Base-by-base conservation (phyloP, 2,888 invertebrate species). In the Diloba caeruleocephala region DNA sequence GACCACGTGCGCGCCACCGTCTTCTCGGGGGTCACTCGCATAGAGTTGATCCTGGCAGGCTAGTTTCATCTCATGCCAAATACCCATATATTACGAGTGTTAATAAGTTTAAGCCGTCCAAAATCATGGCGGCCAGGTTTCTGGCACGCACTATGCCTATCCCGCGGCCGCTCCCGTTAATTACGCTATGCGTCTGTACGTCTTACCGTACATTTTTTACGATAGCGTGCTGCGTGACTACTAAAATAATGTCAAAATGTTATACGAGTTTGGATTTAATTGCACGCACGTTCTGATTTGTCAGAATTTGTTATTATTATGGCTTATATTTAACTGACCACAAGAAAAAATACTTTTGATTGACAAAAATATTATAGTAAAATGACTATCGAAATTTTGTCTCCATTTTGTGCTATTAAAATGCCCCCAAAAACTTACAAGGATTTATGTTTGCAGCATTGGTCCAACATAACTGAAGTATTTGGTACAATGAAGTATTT, bases 91-190 rank as follows among this genome's bases (percentile, higher is more conserved):
- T 73, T 74, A 74, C 14, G 79, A 79, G n/a, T n/a, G n/a, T n/a
- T n/a, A n/a, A n/a, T n/a, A n/a, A n/a, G 82, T 77, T 78, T 76
- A 78, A 78, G 77, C 65, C 68, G 51, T 32, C 58, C 31, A 42
- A 31, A 56, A 58, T 53, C 51, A 48, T 34, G 36, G 48, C 61
- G 62, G 62, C 43, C 59, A 51, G 68, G 66, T 57, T 53, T 54
- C 45, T 59, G 49, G 54, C 56, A 54, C 65, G 55, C 48, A 57
- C 56, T 52, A 49, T 17, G 50, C 42, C 34, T 43, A 53, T 45
- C 51, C 48, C 64, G 31, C 49, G 39, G 23, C 61, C 71, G 37
- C 61, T 36, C 70, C 64, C 43, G 50, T 51, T 50, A 58, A 61
- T 72, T 61, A 64, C 42, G 3, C 59, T 58, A 70, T 57, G 76